A percentile compares a stretch with the other conserved stretches of the same genome.
phyloP scores from a whole-genome alignment of 2,113 vertebrate genomes.

The Lophotis ruficrista region DNA sequence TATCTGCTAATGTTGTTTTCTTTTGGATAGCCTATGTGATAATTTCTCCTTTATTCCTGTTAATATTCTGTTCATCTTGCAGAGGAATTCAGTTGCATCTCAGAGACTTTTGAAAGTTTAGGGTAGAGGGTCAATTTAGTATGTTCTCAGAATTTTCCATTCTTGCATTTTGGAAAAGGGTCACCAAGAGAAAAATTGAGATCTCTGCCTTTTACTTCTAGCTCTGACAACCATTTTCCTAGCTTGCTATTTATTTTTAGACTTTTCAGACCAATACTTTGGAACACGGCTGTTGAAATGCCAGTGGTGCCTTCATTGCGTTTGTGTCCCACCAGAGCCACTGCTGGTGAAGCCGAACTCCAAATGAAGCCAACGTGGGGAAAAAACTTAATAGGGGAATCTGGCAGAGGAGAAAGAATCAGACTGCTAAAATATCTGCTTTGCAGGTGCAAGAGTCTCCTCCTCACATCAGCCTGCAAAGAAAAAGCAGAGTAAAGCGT shows the following conservation, averaged over 20 bases:
- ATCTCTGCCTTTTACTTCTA: not conserved
- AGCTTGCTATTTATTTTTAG: not conserved
- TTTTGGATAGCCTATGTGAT: not conserved
- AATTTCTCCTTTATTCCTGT: not conserved
- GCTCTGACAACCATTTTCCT: not conserved
- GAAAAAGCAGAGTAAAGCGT: conserved; percentile 2
- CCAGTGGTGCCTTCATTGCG: not conserved
- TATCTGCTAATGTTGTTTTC: not conserved
- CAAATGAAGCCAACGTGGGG: not conserved
- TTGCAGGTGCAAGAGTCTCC: not conserved
- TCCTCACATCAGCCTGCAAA: not conserved
- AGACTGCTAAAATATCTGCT: not conserved
- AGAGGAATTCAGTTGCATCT: not conserved
- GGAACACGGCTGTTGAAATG: not conserved
- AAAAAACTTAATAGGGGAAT: not conserved
- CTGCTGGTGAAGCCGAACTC: not conserved
- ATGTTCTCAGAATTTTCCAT: not conserved
- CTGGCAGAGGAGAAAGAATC: not conserved
- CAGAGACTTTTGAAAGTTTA: not conserved
- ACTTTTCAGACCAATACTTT: not conserved
- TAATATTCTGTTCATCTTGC: not conserved
- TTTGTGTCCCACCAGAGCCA: not conserved
- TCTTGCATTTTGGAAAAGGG: not conserved
- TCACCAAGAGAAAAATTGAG: not conserved
- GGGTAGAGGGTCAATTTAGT: not conserved